These are phyloP conservation scores for Echinarachnius parma DNA, from an alignment of 53 echinoderm and acorn worm species.

Conservation along the genomic window DNA sequence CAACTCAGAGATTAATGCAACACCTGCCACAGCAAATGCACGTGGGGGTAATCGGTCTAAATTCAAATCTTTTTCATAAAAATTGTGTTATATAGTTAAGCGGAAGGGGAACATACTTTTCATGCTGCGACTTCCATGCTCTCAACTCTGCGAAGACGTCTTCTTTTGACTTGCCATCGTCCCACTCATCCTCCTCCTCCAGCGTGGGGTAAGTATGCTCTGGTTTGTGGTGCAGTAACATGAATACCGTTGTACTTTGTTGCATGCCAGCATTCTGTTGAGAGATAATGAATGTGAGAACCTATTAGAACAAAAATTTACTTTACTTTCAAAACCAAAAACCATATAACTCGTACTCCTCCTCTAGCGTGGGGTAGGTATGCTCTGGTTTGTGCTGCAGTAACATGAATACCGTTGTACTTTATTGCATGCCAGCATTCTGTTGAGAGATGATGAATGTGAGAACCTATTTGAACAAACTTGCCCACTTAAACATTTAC, in stretches of 20 bases:
- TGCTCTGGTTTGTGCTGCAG: conserved; percentile 77
- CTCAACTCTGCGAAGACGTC: conserved; percentile 73
- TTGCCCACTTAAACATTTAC: no score
- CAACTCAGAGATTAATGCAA: no score
- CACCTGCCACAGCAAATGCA: no score
- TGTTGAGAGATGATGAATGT: neutral
- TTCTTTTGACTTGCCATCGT: conserved; percentile 63
- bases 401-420: conserved; percentile 63
- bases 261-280: conserved; percentile 20
- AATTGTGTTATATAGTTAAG: no score
- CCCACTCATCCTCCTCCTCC: conserved; percentile 52
- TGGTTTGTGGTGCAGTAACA: conserved; percentile 63
- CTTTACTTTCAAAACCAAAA: no score
- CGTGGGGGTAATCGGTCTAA: no score
- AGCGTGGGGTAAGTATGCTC: conserved; percentile 63
- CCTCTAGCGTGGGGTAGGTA: conserved; percentile 56
- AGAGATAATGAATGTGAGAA: no score
- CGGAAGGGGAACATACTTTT: conserved; percentile 38
- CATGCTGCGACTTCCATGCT: conserved; percentile 70
- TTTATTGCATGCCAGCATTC: conserved; percentile 31
- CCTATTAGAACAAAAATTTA: no score
- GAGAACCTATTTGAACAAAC: no score
- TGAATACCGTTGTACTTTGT: conserved; percentile 62
- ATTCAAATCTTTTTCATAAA: no score
- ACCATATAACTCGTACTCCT: no score